Evolutionary conservation across 2,797 vertebrate genomes (phyloP), one percentile per base, ranked within the genome.

Genomic region (Catharus ustulatus): DNA sequence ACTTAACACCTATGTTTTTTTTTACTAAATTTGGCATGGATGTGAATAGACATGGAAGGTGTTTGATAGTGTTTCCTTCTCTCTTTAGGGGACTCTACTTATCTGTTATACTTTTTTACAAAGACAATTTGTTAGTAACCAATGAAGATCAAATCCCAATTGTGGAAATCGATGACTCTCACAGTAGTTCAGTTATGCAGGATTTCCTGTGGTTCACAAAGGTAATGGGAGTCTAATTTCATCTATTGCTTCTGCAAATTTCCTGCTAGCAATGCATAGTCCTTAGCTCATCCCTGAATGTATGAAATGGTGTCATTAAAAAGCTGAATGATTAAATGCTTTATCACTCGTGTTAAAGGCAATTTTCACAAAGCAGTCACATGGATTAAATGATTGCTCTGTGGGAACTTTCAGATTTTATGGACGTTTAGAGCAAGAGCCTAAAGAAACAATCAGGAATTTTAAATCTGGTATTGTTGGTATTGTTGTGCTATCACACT

Each of bases 131-230:
- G 61, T 98, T 99, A 97, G 99, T 99, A 96, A 99, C 99, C 64
- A 98, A 98, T 27, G 99, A 99, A 98, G 99, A 99, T 96, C 99
- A 99, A 97, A 98, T 99, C 95, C 99, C 99, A 69, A 99, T 99
- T 82, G 99, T 99, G 97, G 99, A 99, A 98, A 99, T 99, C 71
- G 99, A 99, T 81, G 99, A 99, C 97, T 99, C 98, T 87, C 99
- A 99, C 95, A 97, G 98, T 97, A 99, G 98, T 97, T 98, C 98
- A 67, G 98, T 99, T 95, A 99, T 98, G 98, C 99, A 99, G 97
- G 99, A 99, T 97, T 99, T 99, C 98, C 98, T 99, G 63, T 99
- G 99, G 99, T 99, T 99, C 98, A 99, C 98, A 51, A 99, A 99
- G 99, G 99, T 99, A 98, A 95, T 5, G 21, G 84, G 45, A 96